Evolutionary conservation across 2,797 vertebrate species (phyloP).

Genomic region (Uromys caudimaculatus): DNA sequence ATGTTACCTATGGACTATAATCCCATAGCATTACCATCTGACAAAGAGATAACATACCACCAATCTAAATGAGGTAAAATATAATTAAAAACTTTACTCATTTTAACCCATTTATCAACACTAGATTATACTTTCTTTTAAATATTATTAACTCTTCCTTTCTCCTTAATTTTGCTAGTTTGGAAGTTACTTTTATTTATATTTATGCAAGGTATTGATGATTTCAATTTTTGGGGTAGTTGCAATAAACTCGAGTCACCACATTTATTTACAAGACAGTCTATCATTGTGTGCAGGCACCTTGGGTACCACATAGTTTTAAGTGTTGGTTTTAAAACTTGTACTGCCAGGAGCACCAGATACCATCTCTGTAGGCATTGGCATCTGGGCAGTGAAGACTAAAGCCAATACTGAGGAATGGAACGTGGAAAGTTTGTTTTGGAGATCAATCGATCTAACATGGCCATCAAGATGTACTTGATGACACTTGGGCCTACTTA

Average conservation of each 20-base stretch:
- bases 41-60: conserved; percentile 76
- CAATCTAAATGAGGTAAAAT: conserved; percentile 75
- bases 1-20: conserved; percentile 62
- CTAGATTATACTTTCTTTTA: conserved; percentile 35
- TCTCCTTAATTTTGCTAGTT: conserved; percentile 45
- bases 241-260: conserved; percentile 17
- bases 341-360: not conserved
- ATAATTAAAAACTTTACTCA: conserved; percentile 63
- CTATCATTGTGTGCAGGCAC: conserved; percentile 44
- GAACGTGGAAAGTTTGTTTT: not conserved
- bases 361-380: not conserved
- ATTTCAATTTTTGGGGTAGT: conserved; percentile 36
- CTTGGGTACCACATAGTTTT: not conserved
- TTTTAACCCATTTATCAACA: conserved; percentile 49
- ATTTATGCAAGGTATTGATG: not conserved
- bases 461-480: not conserved
- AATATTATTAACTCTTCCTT: not conserved
- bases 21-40: conserved; percentile 47
- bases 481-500: not conserved
- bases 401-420: not conserved
- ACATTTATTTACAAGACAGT: not conserved
- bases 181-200: conserved; percentile 47
- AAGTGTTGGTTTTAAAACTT: conserved; percentile 18
- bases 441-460: not conserved
- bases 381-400: not conserved